phyloP scores from a whole-genome alignment of 2,113 vertebrate species.

The Brevimyrus niger region DNA sequence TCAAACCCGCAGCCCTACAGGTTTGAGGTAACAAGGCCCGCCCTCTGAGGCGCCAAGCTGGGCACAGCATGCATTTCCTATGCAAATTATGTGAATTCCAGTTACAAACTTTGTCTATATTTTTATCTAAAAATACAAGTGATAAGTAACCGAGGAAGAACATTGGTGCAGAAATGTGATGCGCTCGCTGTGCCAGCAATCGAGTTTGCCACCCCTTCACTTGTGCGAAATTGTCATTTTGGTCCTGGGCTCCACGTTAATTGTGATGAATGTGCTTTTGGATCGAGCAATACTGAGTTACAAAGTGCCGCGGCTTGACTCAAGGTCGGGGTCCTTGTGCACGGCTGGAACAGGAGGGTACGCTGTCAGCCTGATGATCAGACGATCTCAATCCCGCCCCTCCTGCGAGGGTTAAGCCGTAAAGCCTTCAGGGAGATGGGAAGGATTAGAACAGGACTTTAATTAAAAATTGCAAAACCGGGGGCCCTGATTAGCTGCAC shows the following conservation, averaged over 20 bases:
- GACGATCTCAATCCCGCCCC: not conserved
- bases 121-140: not conserved
- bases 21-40: not conserved
- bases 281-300: not conserved
- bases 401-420: not conserved
- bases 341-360: not conserved
- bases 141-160: not conserved
- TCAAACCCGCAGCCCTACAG: not conserved
- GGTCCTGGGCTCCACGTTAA: not conserved
- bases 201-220: not conserved
- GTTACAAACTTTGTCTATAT: not conserved
- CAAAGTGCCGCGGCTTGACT: not conserved
- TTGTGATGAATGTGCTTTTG: not conserved
- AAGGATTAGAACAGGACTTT: slow-evolving; percentile 39
- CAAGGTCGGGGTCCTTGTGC: not conserved
- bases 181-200: not conserved
- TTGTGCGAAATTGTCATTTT: not conserved
- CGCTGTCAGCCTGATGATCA: not conserved
- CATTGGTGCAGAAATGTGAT: not conserved
- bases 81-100: not conserved
- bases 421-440: slow-evolving; percentile 19
- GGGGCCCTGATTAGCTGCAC: slow-evolving; percentile 18
- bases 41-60: not conserved
- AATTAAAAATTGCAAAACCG: slow-evolving; percentile 40
- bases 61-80: not conserved